phyloP scores from a whole-genome alignment of 1,140 invertebrate genomes.

The Sitodiplosis mosellana region DNA sequence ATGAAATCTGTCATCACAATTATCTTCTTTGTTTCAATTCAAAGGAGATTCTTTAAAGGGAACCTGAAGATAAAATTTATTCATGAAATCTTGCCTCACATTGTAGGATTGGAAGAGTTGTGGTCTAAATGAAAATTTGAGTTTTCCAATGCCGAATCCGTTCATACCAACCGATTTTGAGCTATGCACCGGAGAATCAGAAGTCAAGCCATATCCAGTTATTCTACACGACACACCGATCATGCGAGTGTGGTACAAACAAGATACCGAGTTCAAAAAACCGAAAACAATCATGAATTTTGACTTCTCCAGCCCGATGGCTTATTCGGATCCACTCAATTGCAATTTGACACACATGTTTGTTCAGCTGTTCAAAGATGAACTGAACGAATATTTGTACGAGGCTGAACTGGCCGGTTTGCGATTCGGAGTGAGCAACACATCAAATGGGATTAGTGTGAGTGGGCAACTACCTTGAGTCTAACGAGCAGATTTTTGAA shows the following conservation, averaged over 20 bases:
- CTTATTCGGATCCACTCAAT: slow-evolving; percentile 69
- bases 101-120: slow-evolving; percentile 50
- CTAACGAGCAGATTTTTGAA: too few relatives aligned
- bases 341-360: slow-evolving; percentile 72
- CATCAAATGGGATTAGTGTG: slow-evolving; percentile 67
- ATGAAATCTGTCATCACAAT: too few relatives aligned
- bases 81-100: neutral
- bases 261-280: slow-evolving; percentile 78
- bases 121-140: slow-evolving; percentile 41
- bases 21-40: too few relatives aligned
- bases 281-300: slow-evolving; percentile 73
- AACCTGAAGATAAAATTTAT: too few relatives aligned
- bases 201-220: slow-evolving; percentile 44
- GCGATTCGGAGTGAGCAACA: slow-evolving; percentile 56
- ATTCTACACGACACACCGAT: slow-evolving; percentile 65
- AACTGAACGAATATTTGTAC: slow-evolving; percentile 83
- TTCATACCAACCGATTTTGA: slow-evolving; percentile 81
- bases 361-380: slow-evolving; percentile 64
- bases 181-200: slow-evolving; percentile 42
- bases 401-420: slow-evolving; percentile 78
- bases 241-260: slow-evolving; percentile 80
- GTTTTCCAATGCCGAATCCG: slow-evolving; percentile 67
- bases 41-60: neutral
- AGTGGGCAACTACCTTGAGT: too few relatives aligned
- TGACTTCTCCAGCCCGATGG: slow-evolving; percentile 67